Evolutionary conservation across 2,797 vertebrate genomes (phyloP).

Genomic region (Tenualosa thibaudeaui): DNA sequence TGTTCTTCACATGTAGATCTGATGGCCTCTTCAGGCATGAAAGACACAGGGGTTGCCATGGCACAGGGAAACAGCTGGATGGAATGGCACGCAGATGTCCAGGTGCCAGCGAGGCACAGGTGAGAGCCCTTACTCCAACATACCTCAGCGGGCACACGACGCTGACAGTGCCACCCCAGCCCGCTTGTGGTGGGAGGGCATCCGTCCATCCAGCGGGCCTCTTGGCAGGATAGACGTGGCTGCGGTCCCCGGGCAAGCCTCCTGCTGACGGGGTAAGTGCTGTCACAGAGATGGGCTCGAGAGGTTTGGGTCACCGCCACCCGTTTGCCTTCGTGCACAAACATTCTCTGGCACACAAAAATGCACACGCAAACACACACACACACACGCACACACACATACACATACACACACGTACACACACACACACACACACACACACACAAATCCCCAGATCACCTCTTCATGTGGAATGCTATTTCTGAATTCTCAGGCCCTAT

Average conservation of each 20-base stretch:
- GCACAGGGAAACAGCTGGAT: not conserved
- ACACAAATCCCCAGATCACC: not conserved
- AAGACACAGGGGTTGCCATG: not conserved
- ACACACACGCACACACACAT: not conserved
- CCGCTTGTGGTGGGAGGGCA: not conserved
- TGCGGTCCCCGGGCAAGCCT: not conserved
- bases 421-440: conserved; percentile 8
- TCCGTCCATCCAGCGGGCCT: not conserved
- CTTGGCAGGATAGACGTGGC: not conserved
- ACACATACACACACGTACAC: not conserved
- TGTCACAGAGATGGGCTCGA: not conserved
- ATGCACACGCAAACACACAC: not conserved
- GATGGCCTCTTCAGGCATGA: not conserved
- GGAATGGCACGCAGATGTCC: not conserved
- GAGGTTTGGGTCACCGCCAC: not conserved
- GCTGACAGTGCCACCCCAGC: not conserved
- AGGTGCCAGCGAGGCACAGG: not conserved
- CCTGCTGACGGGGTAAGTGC: not conserved
- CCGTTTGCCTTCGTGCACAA: not conserved
- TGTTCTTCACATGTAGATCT: not conserved
- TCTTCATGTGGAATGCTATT: conserved; percentile 12
- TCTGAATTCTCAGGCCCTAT: not conserved
- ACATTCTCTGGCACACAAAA: conserved; percentile 5
- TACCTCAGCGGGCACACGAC: not conserved
- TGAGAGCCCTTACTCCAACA: not conserved